These are phyloP conservation scores for Nanorana parkeri DNA, from an alignment of 2,113 vertebrate genomes.

Conservation along the genomic window DNA sequence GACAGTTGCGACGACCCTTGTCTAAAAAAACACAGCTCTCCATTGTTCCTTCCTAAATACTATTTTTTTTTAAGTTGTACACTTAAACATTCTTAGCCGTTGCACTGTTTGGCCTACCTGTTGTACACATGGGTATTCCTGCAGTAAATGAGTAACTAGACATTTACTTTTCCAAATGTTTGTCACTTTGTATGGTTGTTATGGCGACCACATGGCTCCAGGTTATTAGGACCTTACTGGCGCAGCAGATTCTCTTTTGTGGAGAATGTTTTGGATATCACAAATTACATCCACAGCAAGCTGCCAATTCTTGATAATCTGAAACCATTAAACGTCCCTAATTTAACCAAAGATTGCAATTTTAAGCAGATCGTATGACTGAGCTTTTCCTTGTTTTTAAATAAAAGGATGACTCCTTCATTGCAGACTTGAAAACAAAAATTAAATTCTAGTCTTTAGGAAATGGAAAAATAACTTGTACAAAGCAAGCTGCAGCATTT, in stretches of 20 bases:
- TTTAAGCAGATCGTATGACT: conserved; percentile 84
- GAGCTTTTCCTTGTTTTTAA: conserved; percentile 84
- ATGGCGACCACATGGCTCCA: conserved; percentile 48
- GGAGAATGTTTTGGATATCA: background rate
- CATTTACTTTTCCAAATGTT: conserved; percentile 5
- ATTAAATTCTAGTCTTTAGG: conserved; percentile 90
- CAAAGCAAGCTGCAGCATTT: conserved; percentile 80
- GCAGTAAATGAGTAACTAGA: conserved; percentile 43
- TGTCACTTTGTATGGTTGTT: conserved; percentile 43
- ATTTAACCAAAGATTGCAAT: conserved; percentile 87
- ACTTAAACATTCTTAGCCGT: conserved; percentile 85
- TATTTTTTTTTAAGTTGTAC: conserved; percentile 77
- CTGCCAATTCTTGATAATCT: conserved; percentile 47
- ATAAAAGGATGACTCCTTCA: conserved; percentile 83
- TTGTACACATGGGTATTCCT: conserved; percentile 72
- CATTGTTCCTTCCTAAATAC: background rate
- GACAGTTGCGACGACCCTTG: conserved; percentile 76
- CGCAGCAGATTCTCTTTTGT: conserved; percentile 18
- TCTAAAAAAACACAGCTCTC: conserved; percentile 26
- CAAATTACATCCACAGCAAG: conserved; percentile 4
- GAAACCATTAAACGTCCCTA: conserved; percentile 44
- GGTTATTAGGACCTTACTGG: conserved; percentile 50
- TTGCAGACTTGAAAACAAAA: conserved; percentile 85
- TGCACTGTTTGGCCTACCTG: conserved; percentile 77
- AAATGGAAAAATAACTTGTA: conserved; percentile 89